Conservation (phyloP, 2,797 vertebrate species). For the Paguma larvata region DNA sequence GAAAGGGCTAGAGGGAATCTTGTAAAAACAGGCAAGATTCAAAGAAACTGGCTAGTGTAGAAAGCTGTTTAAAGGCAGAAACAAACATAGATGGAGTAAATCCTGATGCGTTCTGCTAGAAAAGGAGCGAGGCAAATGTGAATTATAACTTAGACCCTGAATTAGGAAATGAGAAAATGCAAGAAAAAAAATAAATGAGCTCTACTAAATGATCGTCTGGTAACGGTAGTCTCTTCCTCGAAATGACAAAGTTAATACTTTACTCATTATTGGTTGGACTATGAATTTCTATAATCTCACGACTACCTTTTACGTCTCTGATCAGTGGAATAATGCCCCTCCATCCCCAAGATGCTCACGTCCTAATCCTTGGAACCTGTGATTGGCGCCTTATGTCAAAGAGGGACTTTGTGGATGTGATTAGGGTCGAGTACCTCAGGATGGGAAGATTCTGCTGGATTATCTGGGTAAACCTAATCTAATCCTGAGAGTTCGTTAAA, state of each 20-base stretch:
- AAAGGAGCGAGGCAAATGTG: not conserved
- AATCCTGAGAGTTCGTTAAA: not conserved
- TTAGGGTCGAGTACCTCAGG: not conserved
- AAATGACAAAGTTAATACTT: not conserved
- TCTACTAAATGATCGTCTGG: not conserved
- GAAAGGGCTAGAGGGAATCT: not conserved
- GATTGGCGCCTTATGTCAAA: accelerated
- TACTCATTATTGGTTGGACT: not conserved
- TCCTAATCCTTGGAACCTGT: not conserved
- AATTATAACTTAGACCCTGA: not conserved
- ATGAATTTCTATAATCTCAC: not conserved
- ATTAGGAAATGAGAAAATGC: conserved; percentile 27
- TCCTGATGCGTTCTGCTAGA: not conserved
- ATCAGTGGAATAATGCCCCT: not conserved
- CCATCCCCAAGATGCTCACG: not conserved
- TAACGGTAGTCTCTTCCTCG: not conserved
- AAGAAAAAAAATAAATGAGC: not conserved
- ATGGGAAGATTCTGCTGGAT: not conserved
- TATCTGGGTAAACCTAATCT: not conserved
- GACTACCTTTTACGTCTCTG: not conserved
- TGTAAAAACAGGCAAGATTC: conserved; percentile 21
- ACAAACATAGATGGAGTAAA: not conserved
- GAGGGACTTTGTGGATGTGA: not conserved
- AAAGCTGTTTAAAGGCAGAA: not conserved
- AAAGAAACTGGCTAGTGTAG: not conserved